Conservation (phyloP, 1,140 invertebrate genomes). For the Listronotus oregonensis region DNA sequence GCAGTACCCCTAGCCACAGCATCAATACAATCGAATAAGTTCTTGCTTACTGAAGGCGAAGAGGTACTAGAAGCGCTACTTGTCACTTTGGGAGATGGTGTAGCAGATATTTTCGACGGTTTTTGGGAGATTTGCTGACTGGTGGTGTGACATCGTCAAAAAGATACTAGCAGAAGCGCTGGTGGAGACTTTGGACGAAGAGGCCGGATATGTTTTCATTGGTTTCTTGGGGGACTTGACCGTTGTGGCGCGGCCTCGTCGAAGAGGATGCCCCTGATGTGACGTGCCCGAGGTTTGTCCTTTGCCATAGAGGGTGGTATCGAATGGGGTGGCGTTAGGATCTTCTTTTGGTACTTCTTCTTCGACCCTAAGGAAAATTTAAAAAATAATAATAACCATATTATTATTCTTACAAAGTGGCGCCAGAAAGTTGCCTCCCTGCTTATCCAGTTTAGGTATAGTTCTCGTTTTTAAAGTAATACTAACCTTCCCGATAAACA, state of each 20-base stretch:
- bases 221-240: no score
- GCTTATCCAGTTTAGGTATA: no score
- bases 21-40: constrained; percentile 32
- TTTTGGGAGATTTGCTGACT: constrained; percentile 46
- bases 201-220: no score
- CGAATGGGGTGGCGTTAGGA: constrained; percentile 57
- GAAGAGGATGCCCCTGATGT: constrained; percentile 65
- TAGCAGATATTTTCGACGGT: constrained; percentile 36
- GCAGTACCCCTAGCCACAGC: constrained; percentile 21
- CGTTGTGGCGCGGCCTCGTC: no score
- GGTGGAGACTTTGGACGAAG: no score
- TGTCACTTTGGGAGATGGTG: background rate
- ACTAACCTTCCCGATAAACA: constrained; percentile 40
- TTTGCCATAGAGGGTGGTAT: constrained; percentile 66
- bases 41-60: constrained; percentile 10
- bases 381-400: no score
- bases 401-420: no score
- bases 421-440: no score
- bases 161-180: no score
- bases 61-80: background rate
- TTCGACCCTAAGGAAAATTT: no score
- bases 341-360: constrained; percentile 37
- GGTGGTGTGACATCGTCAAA: no score
- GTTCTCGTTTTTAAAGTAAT: no score
- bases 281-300: constrained; percentile 59